Base-by-base conservation (phyloP, 2,113 vertebrate genomes). In the Microtus montanus region DNA sequence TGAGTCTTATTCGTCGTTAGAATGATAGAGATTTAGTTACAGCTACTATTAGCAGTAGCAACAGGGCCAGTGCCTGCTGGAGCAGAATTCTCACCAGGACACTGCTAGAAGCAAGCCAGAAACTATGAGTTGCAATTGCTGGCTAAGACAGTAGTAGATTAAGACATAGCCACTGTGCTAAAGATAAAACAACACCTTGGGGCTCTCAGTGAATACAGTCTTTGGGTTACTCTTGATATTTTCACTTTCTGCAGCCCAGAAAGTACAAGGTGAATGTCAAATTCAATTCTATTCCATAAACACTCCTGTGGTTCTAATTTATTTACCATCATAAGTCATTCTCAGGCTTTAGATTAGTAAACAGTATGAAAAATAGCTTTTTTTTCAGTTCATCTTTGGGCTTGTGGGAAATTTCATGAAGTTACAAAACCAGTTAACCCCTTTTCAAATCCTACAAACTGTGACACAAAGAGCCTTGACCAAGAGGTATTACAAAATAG, bases 261-360 rank as follows among this genome's bases (percentile, higher is more conserved):
- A 93, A 93, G 38, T 12, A 70, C 54, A 91, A 94, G 41, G 1
- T 63, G 15, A 64, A 22, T 11, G 3, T 58, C 24, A 89, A 95
- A 91, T 10, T 91, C 38, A 84, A 6, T 70, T 54, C 63, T 52
- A 35, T 74, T 83, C 86, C 89, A 30, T 64, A 87, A 95, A 91
- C 19, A 58, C 1, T 11, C 71, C 79, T 58, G 10, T 2, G 13
- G 41, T 82, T 63, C 68, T 80, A 83, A 95, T 17, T 49, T 44
- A 41, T 47, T 86, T 70, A 54, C 4, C 44, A 33, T 52, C n/a
- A 28, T 63, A 91, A 78, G 17, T 71, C n/a, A 92, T 89, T 95
- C 92, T 78, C 30, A 89, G 11, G 30, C 7, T 84, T 93, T 33
- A 24, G 1, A 70, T 41, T 77, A 47, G 80, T 11, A 54, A 73